Conservation (phyloP, 2,888 invertebrate species). For the Hecatera dysodea region DNA sequence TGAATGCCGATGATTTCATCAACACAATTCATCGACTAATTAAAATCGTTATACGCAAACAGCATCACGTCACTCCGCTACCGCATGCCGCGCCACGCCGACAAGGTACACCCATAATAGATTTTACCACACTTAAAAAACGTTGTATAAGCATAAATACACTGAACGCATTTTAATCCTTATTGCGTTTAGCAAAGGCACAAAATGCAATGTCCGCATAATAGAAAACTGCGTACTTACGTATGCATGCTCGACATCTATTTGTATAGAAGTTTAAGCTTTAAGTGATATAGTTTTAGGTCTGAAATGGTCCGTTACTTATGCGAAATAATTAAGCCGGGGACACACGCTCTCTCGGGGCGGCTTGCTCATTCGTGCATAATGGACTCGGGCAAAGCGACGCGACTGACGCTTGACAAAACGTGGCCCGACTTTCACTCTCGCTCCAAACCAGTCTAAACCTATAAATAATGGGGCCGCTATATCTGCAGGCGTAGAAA, state of each 20-base stretch:
- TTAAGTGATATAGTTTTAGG: constrained; percentile 65
- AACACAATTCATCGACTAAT: constrained; percentile 76
- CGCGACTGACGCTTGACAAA: constrained; percentile 88
- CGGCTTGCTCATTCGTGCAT: constrained; percentile 90
- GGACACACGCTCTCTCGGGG: constrained; percentile 89
- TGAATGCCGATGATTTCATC: constrained; percentile 78
- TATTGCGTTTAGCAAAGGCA: constrained; percentile 49
- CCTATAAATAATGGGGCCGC: constrained; percentile 76
- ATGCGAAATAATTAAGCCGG: constrained; percentile 82
- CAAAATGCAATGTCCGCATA: constrained; percentile 56
- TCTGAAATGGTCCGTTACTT: constrained; percentile 59
- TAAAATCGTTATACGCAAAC: constrained; percentile 82
- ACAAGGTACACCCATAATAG: constrained; percentile 89
- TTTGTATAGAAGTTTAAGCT: constrained; percentile 72
- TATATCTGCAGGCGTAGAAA: constrained; percentile 58
- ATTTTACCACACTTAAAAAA: constrained; percentile 71
- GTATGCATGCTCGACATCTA: constrained; percentile 70
- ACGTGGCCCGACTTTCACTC: constrained; percentile 89
- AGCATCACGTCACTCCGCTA: constrained; percentile 81
- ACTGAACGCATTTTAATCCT: constrained; percentile 58
- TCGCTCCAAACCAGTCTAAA: constrained; percentile 82
- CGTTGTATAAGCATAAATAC: constrained; percentile 59
- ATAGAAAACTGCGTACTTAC: constrained; percentile 71
- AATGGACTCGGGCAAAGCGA: constrained; percentile 86
- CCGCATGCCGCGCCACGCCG: constrained; percentile 81